Base-by-base conservation (phyloP, 2,888 invertebrate species). In the Chalcosyrphus nemorum region DNA sequence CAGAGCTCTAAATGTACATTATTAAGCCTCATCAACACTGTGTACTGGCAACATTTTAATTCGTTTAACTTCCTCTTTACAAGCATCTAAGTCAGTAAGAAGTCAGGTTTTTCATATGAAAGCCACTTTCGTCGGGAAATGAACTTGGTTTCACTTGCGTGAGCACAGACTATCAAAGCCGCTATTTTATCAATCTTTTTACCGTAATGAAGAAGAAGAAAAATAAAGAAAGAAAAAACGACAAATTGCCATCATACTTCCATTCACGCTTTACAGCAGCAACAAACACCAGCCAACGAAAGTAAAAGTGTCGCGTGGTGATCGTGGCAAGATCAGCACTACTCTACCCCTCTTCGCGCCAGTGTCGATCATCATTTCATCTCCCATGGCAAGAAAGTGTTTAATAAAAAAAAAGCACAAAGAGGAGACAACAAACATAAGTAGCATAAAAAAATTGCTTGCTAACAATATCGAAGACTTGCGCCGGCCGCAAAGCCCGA, bases 271-370 rank as follows among this genome's bases (percentile, higher is more conserved):
- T 45, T 43, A 38, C 41, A 56, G 54, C 50, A 21, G 27, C 19
- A 54, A 7, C 35, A 17, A 4, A 5, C 2, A 24, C 24, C n/a
- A n/a, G 24, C 2, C 24, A 72, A 68, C 50, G 77, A 77, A 77
- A 77, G 77, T 77, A 77, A 77, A 77, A 77, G 77, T 77, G 77
- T 77, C 77, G 61, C 70, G 61, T 70, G 77, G 77, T 77, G 77
- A 77, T 77, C 77, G 56, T 70, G 54, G 77, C 61, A 54, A 77
- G 68, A 77, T 70, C 61, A 61, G 27, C 72, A 61, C 35, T 61
- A 29, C 17, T 41, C 17, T 15, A n/a, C 38, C 19, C 27, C 24
- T 17, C 24, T 29, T 3, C 9, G 4, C 24, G 3, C 2, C 13
- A 27, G 15, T 65, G 65, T 50, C 45, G 43, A 59, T 41, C 35